A percentile compares a stretch with the other conserved stretches of the same genome.
phyloP scores from a whole-genome alignment of 1,140 invertebrate genomes.

The Chironomus tepperi region DNA sequence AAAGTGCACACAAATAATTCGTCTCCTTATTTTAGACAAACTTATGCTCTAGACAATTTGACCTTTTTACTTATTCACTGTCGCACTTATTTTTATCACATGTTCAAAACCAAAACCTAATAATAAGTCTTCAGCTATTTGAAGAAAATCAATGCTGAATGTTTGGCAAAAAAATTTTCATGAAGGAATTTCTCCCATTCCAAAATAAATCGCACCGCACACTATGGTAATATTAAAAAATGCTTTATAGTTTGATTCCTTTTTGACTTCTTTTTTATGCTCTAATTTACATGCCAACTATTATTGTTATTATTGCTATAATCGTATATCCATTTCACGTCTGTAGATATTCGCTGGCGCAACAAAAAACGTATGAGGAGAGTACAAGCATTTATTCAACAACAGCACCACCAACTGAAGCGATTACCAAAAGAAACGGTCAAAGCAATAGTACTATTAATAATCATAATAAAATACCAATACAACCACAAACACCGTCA shows the following conservation, averaged over 20 bases:
- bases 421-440: slow-evolving; percentile 21
- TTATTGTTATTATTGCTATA: background rate
- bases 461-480: background rate
- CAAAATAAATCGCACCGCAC: background rate
- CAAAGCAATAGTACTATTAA: slow-evolving; percentile 16
- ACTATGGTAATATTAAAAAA: too few species aligned
- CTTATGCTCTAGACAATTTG: too few species aligned
- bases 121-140: too few species aligned
- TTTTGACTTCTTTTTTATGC: background rate
- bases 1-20: too few species aligned
- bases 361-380: slow-evolving; percentile 22
- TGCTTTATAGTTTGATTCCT: background rate
- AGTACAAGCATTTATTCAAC: slow-evolving; percentile 1
- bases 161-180: background rate
- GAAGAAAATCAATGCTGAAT: too few species aligned
- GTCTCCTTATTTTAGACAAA: too few species aligned
- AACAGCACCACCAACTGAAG: background rate
- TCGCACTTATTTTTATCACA: too few species aligned
- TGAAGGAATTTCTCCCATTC: background rate
- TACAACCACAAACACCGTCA: background rate
- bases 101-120: too few species aligned
- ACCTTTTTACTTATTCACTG: too few species aligned
- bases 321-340: background rate
- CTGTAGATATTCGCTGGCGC: slow-evolving; percentile 19
- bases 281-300: background rate